phyloP scores from a whole-genome alignment of 2,797 vertebrate species.

The Lagocephalus sceleratus region DNA sequence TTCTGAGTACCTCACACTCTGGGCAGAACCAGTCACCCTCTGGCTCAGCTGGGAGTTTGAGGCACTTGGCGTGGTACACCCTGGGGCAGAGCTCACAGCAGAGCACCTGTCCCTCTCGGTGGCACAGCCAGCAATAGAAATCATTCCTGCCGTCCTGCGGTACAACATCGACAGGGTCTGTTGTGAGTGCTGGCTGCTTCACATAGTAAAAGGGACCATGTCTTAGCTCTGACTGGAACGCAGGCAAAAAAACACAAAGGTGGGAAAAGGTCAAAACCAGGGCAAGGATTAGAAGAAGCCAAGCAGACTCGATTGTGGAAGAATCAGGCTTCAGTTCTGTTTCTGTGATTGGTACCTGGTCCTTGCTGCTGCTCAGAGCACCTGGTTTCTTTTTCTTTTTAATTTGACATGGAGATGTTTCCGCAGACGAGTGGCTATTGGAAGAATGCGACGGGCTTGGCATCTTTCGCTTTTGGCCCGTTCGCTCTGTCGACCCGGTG shows the following conservation, averaged over 20 bases:
- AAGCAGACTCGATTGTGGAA: conserved; percentile 41
- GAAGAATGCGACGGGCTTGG: conserved; percentile 94
- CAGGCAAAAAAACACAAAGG: conserved; percentile 91
- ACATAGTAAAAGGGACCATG: conserved; percentile 99
- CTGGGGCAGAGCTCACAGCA: conserved; percentile 99
- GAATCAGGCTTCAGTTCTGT: background rate
- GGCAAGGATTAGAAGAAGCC: conserved; percentile 56
- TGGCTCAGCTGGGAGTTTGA: conserved; percentile 94
- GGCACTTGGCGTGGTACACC: conserved; percentile 99
- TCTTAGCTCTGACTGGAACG: conserved; percentile 99
- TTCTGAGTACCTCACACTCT: conserved; percentile 81
- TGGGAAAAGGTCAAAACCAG: conserved; percentile 85
- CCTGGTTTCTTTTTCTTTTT: conserved; percentile 99
- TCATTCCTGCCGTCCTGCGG: conserved; percentile 99
- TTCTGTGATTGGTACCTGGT: conserved; percentile 81
- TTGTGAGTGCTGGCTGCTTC: conserved; percentile 88
- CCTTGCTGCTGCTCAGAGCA: conserved; percentile 89
- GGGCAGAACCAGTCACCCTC: conserved; percentile 99
- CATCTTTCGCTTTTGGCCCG: conserved; percentile 88
- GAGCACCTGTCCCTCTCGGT: conserved; percentile 97
- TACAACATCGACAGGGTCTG: conserved; percentile 99
- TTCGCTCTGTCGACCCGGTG: conserved; percentile 84
- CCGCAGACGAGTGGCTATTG: conserved; percentile 93
- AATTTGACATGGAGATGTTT: conserved; percentile 86
- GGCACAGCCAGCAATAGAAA: conserved; percentile 99